A percentile compares a stretch with the other conserved stretches of the same genome.
Conservation (phyloP, 1,140 invertebrate species). For the Rhynchophorus ferrugineus region DNA sequence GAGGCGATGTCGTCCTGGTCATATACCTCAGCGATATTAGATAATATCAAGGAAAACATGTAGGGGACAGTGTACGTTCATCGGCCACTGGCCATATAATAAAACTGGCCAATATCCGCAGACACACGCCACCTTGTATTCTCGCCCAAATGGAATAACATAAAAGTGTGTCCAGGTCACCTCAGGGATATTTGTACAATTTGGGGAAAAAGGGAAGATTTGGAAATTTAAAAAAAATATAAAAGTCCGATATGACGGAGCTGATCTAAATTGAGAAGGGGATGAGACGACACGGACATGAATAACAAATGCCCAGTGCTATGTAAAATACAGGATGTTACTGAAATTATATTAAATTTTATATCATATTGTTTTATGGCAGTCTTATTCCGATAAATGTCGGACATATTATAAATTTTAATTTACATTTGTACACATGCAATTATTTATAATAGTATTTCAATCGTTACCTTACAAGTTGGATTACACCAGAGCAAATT, state of each 20-base stretch:
- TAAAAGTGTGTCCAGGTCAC: slow-evolving; percentile 2
- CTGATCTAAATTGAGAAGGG: not conserved
- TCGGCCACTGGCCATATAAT: slow-evolving; percentile 5
- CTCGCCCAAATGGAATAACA: not conserved
- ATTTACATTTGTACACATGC: too few relatives aligned
- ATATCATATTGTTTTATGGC: too few relatives aligned
- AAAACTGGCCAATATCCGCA: slow-evolving; percentile 2
- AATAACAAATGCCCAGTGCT: too few relatives aligned
- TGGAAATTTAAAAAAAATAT: not conserved
- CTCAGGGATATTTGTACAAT: slow-evolving; percentile 1
- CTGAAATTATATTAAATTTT: too few relatives aligned
- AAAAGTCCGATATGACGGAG: not conserved
- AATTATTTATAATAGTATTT: too few relatives aligned
- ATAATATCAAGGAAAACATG: slow-evolving; percentile 6
- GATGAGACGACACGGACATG: too few relatives aligned
- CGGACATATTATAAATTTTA: too few relatives aligned
- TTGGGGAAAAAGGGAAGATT: not conserved
- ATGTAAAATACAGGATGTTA: too few relatives aligned
- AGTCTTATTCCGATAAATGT: too few relatives aligned
- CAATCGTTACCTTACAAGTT: too few relatives aligned
- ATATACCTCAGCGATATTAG: slow-evolving; percentile 4
- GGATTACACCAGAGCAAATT: too few relatives aligned
- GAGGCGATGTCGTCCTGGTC: not conserved
- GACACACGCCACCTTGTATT: not conserved
- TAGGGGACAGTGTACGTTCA: not conserved